Evolutionary conservation across 2,113 vertebrate species (phyloP).

Genomic region (Tenebrosternarchus preto): DNA sequence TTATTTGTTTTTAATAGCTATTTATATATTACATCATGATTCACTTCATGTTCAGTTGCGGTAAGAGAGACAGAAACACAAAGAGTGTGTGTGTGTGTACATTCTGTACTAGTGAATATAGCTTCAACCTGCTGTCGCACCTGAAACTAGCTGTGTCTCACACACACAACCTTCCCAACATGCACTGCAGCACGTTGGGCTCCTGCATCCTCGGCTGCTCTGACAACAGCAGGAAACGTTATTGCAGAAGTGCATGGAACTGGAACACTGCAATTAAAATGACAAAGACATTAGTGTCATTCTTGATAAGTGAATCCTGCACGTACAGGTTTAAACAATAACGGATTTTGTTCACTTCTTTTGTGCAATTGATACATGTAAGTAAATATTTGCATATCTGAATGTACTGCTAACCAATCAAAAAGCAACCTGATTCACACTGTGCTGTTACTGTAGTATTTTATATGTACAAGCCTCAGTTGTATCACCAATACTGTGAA

Average conservation of each 20-base stretch:
- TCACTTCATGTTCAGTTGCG: not conserved
- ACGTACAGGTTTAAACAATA: not conserved
- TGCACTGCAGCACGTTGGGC: not conserved
- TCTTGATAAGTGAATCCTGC: not conserved
- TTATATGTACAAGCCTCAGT: not conserved
- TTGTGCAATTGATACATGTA: no score
- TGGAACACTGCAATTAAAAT: not conserved
- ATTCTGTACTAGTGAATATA: not conserved
- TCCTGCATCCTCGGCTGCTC: not conserved
- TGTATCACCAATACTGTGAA: slow-evolving; percentile 14
- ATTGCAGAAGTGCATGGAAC: not conserved
- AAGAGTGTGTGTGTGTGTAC: no score
- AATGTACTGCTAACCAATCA: no score
- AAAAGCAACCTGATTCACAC: no score
- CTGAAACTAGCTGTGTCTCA: no score
- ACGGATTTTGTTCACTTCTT: no score
- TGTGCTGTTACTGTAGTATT: not conserved
- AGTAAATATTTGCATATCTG: no score
- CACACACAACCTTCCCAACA: not conserved
- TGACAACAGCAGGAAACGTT: not conserved
- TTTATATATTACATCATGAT: not conserved
- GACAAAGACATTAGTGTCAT: not conserved
- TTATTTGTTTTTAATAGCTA: slow-evolving; percentile 8
- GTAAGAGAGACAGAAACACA: not conserved
- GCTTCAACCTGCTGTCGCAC: no score